phyloP scores from a whole-genome alignment of 2,113 vertebrate genomes.

The Phyllostomus hastatus region DNA sequence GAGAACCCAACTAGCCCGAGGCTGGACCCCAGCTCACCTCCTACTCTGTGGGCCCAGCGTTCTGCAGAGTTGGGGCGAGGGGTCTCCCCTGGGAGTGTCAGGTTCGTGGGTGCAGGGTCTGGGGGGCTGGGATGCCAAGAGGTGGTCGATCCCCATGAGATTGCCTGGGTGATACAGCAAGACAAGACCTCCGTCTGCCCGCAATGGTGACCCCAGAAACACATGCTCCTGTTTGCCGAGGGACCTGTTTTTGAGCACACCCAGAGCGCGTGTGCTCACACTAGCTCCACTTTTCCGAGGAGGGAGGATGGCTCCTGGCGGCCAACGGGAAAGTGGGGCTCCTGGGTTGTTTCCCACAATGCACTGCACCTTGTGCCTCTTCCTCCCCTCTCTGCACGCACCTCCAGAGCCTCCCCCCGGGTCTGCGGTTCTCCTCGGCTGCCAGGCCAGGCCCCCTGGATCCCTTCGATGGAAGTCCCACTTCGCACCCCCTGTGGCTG shows the following conservation, averaged over 20 bases:
- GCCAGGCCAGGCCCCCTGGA: neutral
- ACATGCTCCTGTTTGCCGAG: neutral
- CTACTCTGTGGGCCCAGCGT: neutral
- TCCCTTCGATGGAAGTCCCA: neutral
- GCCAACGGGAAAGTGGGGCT: neutral
- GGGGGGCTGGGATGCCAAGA: neutral
- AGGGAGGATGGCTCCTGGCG: neutral
- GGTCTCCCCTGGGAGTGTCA: neutral
- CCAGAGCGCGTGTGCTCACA: rapidly evolving
- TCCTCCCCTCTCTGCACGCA: neutral
- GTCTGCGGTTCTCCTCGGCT: neutral
- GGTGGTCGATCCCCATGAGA: neutral
- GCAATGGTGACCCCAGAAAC: neutral
- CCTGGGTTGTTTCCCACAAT: neutral
- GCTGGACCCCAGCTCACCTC: neutral
- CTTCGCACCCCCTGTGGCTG: neutral
- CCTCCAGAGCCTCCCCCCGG: neutral
- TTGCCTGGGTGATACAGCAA: neutral
- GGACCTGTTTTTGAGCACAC: neutral
- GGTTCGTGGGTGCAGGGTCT: neutral
- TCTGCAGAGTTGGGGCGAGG: neutral
- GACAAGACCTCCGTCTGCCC: neutral
- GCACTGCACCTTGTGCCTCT: neutral
- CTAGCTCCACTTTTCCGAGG: neutral
- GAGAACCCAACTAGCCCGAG: neutral